These are phyloP conservation scores for Periparus ater DNA, from an alignment of 2,797 vertebrate genomes.

Conservation along the genomic window DNA sequence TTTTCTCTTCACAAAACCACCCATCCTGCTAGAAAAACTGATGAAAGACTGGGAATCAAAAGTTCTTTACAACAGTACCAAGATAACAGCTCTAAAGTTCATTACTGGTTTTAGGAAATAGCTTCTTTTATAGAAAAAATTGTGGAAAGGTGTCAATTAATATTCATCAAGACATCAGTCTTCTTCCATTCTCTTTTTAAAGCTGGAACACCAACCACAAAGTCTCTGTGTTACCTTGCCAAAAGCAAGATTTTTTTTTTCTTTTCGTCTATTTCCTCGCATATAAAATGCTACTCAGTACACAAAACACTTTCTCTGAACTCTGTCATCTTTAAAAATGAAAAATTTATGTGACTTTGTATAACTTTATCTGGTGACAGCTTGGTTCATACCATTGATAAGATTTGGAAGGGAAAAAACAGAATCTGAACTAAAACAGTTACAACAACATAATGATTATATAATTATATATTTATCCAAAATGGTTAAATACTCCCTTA, in stretches of 20 bases:
- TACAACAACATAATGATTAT: background rate
- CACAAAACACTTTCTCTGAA: conserved; percentile 50
- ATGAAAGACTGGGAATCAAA: background rate
- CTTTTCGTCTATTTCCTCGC: conserved; percentile 55
- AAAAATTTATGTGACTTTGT: conserved; percentile 31
- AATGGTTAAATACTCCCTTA: background rate
- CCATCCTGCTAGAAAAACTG: background rate
- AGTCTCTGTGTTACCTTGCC: conserved; percentile 67
- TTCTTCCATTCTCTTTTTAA: conserved; percentile 75
- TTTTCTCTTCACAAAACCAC: background rate
- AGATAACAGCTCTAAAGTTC: conserved; percentile 74
- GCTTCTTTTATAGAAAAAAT: conserved; percentile 59
- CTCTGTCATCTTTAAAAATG: conserved; percentile 38
- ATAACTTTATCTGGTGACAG: background rate
- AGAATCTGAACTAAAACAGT: background rate
- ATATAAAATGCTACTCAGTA: conserved; percentile 33
- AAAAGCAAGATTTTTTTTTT: conserved; percentile 59
- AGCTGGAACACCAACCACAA: conserved; percentile 75
- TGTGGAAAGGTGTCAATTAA: conserved; percentile 79
- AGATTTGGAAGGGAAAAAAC: background rate
- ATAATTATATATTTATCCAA: background rate
- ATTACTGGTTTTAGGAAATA: conserved; percentile 70
- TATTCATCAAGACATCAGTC: conserved; percentile 81
- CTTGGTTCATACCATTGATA: background rate
- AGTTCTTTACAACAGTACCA: conserved; percentile 75